Base-by-base conservation (phyloP, 2,797 vertebrate species). In the Liparis tanakae region DNA sequence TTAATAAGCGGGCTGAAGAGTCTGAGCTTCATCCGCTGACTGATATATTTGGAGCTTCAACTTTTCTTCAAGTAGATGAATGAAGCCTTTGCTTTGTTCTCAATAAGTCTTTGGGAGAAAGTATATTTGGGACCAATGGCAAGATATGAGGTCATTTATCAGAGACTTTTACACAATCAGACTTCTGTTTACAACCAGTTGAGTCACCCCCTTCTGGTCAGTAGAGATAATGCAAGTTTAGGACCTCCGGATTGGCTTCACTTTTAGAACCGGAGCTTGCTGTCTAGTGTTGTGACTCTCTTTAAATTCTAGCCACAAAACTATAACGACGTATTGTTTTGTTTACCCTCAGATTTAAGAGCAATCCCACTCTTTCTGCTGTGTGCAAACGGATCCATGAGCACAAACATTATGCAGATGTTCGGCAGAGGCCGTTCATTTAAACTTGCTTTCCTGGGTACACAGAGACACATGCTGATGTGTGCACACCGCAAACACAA, bases 401-500 rank as follows among this genome's bases (percentile, higher is more conserved):
- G 68, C 30, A 18, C 50, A 78, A 76, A 80, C 71, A 66, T 33
- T 53, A 64, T 75, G 30, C 60, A 63, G 50, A 76, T 62, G 37
- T 56, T 8, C 53, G 3, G 14, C 6, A 36, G 7, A 44, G 55
- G 57, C 50, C 4, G 0, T 51, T 51, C 18, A 75, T 81, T 67
- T 55, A 41, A 75, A 73, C 43, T 17, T 53, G 39, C 62, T 43
- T n/a, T 74, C 44, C 75, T 75, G 30, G n/a, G 57, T 65, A 77
- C 67, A 75, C 69, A 67, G 64, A 75, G 50, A 69, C 76, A 78
- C 76, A 77, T 80, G 67, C 62, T 58, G 20, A 54, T 79, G 62
- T 76, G 74, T 84, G 71, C 76, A 37, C 51, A 50, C 39, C 43
- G 5, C 73, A 80, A 80, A 84, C 63, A 82, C 63, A 76, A 57